Base-by-base conservation (phyloP, 2,888 invertebrate genomes). In the Ormyrus labotus region DNA sequence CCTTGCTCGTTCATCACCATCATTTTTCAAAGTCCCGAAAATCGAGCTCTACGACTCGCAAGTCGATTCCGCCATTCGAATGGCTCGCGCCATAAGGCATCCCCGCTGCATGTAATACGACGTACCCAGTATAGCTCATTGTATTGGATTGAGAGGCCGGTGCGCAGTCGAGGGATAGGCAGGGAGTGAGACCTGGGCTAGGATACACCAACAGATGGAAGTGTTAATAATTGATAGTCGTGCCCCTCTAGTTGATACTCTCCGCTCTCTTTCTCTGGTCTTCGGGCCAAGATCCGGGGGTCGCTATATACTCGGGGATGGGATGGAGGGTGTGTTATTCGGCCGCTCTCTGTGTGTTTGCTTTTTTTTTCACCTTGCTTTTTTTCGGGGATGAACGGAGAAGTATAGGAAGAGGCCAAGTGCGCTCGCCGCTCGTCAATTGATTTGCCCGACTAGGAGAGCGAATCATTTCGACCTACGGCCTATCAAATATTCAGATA, bases 201-300 rank as follows among this genome's bases (percentile, higher is more conserved):
- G 88, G 19, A 89, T 88, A 86, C 83, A 87, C 87, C 86, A 87
- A 89, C 90, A 90, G 90, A 90, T 90, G 90, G 90, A 90, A 87
- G 88, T 89, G 89, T 90, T 90, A 90, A 90, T 90, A 90, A 90
- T 90, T 88, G 89, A 90, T 90, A 87, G 87, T 88, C 88, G 87
- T 86, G 88, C 87, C 89, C 89, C 87, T 84, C 83, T 85, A 83
- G 84, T 84, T 87, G 86, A 85, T 86, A 87, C 83, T 86, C 81
- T 60, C 69, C 68, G 57, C 51, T 53, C 55, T 72, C 73, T 77
- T 64, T 73, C 76, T 76, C 80, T 80, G 82, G 80, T 72, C 60
- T 79, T 79, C 77, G 67, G 50, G 57, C 64, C 75, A 70, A 78
- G 79, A 78, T 78, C 11, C 70, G 61, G 78, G 75, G 83, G 81